Base-by-base conservation (phyloP, 2,888 invertebrate genomes). In the Agrochola lychnidis region DNA sequence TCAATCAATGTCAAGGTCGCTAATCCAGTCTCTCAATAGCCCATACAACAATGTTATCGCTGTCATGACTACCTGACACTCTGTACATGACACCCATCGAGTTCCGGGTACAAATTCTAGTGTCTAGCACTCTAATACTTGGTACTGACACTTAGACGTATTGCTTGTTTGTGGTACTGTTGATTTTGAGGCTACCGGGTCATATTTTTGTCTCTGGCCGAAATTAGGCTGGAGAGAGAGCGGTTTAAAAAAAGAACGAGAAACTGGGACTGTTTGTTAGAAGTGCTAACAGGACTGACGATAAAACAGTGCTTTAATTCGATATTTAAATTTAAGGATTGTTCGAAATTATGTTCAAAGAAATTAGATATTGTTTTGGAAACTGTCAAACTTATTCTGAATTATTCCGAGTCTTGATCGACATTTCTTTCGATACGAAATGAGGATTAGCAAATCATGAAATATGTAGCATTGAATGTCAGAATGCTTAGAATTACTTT, bases 51-150 rank as follows among this genome's bases (percentile, higher is more conserved):
- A 81, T 89, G 87, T 86, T 87, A 87, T 85, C 73, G 75, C 40
- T 22, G 56, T 57, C n/a, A 56, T 48, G 73, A 73, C 36, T 71
- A 87, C 78, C 42, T 80, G 84, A 79, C 70, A 76, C 85, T 83
- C 70, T 90, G 78, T 88, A 94, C 86, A 70, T 71, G 94, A 95
- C 89, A 90, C 93, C 78, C 67, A 78, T 76, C 74, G 74, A 78
- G 91, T 95, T 95, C 95, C 93, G 91, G 91, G 95, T 95, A 95
- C 81, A 79, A 85, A 91, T 92, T 91, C 93, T 94, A 95, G 93
- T 85, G 86, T 85, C 91, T 93, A 93, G 93, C 90, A 86, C 85
- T 69, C 90, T 92, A 91, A 91, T 92, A 91, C 91, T 73, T 63
- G 79, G 92, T 92, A 91, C 70, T 85, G 80, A 88, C 83, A 89